Base-by-base conservation (phyloP, 2,888 invertebrate species). In the Trissolcus brochymenae region DNA sequence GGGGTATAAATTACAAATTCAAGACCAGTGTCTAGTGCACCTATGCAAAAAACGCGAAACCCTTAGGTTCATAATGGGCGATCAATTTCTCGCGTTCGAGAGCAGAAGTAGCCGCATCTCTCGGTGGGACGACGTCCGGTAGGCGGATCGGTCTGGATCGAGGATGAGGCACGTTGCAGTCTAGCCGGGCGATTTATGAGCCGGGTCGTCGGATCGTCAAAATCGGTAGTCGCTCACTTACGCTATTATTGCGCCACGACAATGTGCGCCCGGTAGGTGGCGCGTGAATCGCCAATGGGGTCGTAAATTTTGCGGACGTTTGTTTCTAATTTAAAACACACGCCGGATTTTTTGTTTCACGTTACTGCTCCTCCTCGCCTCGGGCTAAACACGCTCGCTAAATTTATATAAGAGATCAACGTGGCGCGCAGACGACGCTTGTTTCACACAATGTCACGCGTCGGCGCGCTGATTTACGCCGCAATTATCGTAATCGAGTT, bases 301-400 rank as follows among this genome's bases (percentile, higher is more conserved):
- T 81, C 83, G 83, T 85, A 84, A 85, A 85, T 86, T 81, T 79
- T 64, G 70, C 66, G 64, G 79, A 83, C 84, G 83, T 83, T 85
- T 82, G 84, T 86, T 85, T 83, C 83, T 82, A 83, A 85, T 85
- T 86, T 85, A 86, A 85, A 83, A 82, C 80, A 66, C 71, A 55
- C n/a, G 46, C 46, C 14, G 16, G 46, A 55, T 72, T 73, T 71
- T 70, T 60, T 35, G 13, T 29, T 43, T 54, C 49, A 4, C 61
- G 35, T 62, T 21, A 60, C 57, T 41, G 65, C 57, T 41, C 60
- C 40, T 59, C 35, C 25, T 7, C 57, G 55, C 60, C 40, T 59
- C 40, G 17, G 35, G 35, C 35, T 35, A 35, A 35, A 35, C 35
- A 50, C 51, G 35, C 55, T 56, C 76, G 59, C 64, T 68, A 65